Conservation (phyloP, 2,797 vertebrate species). For the Potorous gilbertii region DNA sequence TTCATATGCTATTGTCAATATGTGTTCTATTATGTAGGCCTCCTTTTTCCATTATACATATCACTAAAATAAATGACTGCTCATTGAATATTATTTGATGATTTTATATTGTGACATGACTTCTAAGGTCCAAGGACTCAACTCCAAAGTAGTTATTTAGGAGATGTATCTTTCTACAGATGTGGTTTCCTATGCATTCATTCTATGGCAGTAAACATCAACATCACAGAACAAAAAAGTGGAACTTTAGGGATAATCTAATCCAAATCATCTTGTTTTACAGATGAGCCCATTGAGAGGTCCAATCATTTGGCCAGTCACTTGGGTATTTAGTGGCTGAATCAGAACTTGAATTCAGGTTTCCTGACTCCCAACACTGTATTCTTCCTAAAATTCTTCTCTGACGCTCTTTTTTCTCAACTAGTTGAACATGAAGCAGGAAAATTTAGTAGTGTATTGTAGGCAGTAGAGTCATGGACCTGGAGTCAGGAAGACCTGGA, state of each 20-base stretch:
- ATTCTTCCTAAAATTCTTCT: background rate
- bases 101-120: background rate
- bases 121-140: background rate
- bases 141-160: background rate
- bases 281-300: background rate
- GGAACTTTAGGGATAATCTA: background rate
- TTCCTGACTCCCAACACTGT: background rate
- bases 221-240: background rate
- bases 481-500: background rate
- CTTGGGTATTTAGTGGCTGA: background rate
- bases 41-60: background rate
- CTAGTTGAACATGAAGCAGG: background rate
- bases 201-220: background rate
- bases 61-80: background rate
- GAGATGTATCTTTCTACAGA: background rate
- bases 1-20: background rate
- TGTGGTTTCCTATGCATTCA: background rate
- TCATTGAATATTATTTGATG: background rate
- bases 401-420: background rate
- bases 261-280: background rate
- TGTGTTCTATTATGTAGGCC: background rate
- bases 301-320: background rate
- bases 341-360: background rate
- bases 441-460: background rate
- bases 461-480: background rate